These are phyloP conservation scores for Brachionus asplanchnoidis DNA, from an alignment of 1,140 invertebrate genomes.

Conservation along the genomic window DNA sequence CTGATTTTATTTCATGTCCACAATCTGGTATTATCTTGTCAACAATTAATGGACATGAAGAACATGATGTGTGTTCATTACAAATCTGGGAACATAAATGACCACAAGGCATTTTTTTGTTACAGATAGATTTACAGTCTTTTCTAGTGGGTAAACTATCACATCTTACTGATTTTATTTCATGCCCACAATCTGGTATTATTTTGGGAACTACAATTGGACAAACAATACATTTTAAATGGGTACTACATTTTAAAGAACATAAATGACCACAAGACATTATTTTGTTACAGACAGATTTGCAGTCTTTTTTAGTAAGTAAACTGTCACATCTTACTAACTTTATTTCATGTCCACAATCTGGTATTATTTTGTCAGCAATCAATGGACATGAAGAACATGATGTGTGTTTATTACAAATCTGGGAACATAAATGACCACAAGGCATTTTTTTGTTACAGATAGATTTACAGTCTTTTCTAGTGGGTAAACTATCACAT, in stretches of 20 bases:
- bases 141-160: neutral
- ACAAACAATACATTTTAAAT: neutral
- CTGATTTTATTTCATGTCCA: neutral
- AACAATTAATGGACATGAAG: neutral
- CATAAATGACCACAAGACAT: neutral
- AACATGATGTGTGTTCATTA: neutral
- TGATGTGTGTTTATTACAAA: neutral
- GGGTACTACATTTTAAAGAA: neutral
- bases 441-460: neutral
- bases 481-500: neutral
- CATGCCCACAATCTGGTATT: neutral
- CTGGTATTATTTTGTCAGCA: neutral
- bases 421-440: neutral
- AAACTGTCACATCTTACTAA: neutral
- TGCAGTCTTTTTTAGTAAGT: neutral
- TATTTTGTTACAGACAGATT: conserved; percentile 21
- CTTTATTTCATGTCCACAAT: neutral
- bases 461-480: neutral
- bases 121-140: neutral
- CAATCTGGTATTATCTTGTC: neutral
- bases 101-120: neutral
- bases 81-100: neutral
- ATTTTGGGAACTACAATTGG: neutral
- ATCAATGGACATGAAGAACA: neutral
- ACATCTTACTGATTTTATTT: neutral